Evolutionary conservation across 2,113 vertebrate genomes (phyloP).

Genomic region (Camelus dromedarius): DNA sequence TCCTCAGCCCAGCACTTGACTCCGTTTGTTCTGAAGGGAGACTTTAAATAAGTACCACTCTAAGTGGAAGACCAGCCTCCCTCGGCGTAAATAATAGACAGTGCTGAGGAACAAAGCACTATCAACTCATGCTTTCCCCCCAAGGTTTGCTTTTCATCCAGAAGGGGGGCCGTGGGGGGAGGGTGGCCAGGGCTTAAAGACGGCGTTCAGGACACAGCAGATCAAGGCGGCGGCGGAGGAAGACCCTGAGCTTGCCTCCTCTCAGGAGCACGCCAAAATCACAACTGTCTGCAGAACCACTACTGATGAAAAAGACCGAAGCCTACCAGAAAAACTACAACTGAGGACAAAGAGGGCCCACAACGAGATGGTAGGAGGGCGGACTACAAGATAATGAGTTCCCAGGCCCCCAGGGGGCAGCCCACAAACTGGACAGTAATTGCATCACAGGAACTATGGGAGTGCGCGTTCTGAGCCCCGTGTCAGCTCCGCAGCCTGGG

Average conservation of each 20-base stretch:
- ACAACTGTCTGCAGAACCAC: background rate
- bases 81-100: background rate
- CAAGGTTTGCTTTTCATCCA: background rate
- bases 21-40: background rate
- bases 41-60: background rate
- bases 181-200: background rate
- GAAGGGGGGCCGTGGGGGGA: background rate
- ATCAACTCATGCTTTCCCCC: background rate
- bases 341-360: background rate
- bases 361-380: accelerated
- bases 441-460: accelerated
- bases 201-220: background rate
- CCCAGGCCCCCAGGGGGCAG: accelerated
- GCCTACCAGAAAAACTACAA: too few species aligned
- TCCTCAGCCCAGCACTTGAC: background rate
- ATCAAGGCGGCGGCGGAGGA: accelerated
- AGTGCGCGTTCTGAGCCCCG: background rate
- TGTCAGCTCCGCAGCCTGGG: background rate
- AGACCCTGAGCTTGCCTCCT: background rate
- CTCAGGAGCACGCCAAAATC: accelerated
- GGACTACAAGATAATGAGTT: accelerated
- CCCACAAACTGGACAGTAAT: background rate
- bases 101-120: background rate
- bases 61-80: background rate
- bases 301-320: accelerated